Evolutionary conservation across 2,797 vertebrate species (phyloP).

Genomic region (Oryzias sinensis): DNA sequence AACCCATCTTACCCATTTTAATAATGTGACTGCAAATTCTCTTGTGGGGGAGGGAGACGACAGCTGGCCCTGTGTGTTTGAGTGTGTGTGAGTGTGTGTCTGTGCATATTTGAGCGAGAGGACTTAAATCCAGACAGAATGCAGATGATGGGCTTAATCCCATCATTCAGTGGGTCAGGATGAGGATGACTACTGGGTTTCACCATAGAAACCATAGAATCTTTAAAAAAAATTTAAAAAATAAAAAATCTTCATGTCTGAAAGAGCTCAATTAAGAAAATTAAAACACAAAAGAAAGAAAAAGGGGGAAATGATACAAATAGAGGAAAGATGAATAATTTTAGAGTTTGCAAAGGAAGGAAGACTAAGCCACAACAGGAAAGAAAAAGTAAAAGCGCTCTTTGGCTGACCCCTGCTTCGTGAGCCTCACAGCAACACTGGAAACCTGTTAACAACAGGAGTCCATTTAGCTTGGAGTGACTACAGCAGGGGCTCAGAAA

Average conservation of each 20-base stretch:
- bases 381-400: slow-evolving; percentile 33
- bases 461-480: slow-evolving; percentile 60
- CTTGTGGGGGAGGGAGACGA: slow-evolving; percentile 42
- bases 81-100: slow-evolving; percentile 23
- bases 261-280: too few relatives aligned
- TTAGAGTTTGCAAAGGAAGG: background rate
- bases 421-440: slow-evolving; percentile 38
- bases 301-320: background rate
- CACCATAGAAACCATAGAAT: slow-evolving; percentile 19
- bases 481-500: slow-evolving; percentile 30
- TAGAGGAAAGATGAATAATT: background rate
- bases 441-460: slow-evolving; percentile 66
- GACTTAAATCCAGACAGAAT: slow-evolving; percentile 56
- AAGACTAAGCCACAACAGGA: slow-evolving; percentile 1
- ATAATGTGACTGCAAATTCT: slow-evolving; percentile 36
- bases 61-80: slow-evolving; percentile 58
- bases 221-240: background rate
- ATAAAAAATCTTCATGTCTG: slow-evolving; percentile 10
- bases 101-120: slow-evolving; percentile 13
- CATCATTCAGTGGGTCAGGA: slow-evolving; percentile 68
- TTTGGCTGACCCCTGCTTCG: slow-evolving; percentile 55
- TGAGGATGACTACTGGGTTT: slow-evolving; percentile 40
- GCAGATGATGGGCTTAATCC: slow-evolving; percentile 73
- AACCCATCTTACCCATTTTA: slow-evolving; percentile 32
- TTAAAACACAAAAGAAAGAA: background rate